A percentile compares a stretch with the other conserved stretches of the same genome.
phyloP scores from a whole-genome alignment of 1,140 invertebrate species.

The Brachionus rotundiformis region DNA sequence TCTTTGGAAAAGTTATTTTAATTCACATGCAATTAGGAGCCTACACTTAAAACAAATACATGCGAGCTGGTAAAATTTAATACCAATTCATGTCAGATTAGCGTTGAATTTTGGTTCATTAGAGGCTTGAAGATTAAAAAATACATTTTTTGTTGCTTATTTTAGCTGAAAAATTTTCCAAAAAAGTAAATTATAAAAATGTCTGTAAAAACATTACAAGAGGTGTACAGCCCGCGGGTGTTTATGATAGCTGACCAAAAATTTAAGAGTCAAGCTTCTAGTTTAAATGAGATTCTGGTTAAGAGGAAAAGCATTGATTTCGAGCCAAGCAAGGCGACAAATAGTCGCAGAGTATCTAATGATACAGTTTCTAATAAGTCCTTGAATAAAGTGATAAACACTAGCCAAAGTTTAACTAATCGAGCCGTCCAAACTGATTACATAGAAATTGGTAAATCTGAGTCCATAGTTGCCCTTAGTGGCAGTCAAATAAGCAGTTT shows the following conservation, averaged over 20 bases:
- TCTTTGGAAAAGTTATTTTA: background rate
- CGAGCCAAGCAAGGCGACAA: background rate
- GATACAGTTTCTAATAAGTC: background rate
- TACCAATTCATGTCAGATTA: slow-evolving; percentile 36
- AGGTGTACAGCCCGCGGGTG: background rate
- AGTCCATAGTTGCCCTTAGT: slow-evolving; percentile 38
- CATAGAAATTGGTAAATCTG: slow-evolving; percentile 26
- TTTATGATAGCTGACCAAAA: slow-evolving; percentile 23
- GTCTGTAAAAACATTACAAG: slow-evolving; percentile 26
- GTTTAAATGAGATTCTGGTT: background rate
- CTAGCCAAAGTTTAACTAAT: background rate
- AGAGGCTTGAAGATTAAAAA: slow-evolving; percentile 31
- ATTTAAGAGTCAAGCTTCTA: slow-evolving; percentile 20
- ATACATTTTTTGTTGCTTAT: background rate
- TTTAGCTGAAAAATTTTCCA: background rate
- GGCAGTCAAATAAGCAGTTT: slow-evolving; percentile 49
- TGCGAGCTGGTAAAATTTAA: background rate
- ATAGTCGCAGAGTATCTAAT: background rate
- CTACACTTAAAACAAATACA: background rate
- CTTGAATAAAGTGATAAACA: background rate
- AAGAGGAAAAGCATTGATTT: background rate
- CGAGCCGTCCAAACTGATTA: slow-evolving; percentile 32
- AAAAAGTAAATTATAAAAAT: background rate
- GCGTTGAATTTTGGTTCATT: slow-evolving; percentile 4
- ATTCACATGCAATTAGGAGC: background rate